Evolutionary conservation across 2,888 invertebrate species (phyloP), one percentile per base, ranked within the genome.

Genomic region (Chaetoderma sp.): DNA sequence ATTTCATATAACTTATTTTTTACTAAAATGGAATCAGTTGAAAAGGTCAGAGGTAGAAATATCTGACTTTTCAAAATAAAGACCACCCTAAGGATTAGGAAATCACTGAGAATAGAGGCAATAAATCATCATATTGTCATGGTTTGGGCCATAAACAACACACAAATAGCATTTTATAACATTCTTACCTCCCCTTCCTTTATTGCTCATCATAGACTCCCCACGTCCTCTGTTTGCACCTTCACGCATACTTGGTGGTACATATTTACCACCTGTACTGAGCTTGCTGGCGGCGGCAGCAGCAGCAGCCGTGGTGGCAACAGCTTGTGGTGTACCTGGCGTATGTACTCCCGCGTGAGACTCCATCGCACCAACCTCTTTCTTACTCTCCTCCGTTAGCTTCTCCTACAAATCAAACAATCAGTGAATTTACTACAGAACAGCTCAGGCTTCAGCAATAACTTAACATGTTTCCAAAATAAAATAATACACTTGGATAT

Each of bases 241-340:
- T 65, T 95, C 96, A 68, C 96, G 91, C 87, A 95, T 87, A 83
- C 91, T 93, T 0, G 97, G 97, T 2, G 96, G 95, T 49, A 98
- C 92, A 74, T 89, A 89, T 75, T 88, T 88, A 49, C 88, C 88
- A 45, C 81, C 78, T 36, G 77, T 68, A 25, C 65, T 61, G 4
- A 49, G 58, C 4, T 70, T 55, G 5, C 70, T 63, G 3, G 76
- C 64, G 21, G 81, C 58, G 1, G 60, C 71, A 2, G 78, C 65
- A 18, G 80, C 72, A 30, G 76, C 69, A 3, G 80, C 73, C n/a
- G 77, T 69, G 16, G 73, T 68, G 25, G 82, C 77, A 5, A 84
- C 75, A 27, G 78, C 55, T 25, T 39, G 63, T 5, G 76, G 63
- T 25, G 81, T 54, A 3, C 60, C 70, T 2, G 78, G 65, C n/a